phyloP scores from a whole-genome alignment of 1,140 invertebrate species.

The Pteromalus puparum region DNA sequence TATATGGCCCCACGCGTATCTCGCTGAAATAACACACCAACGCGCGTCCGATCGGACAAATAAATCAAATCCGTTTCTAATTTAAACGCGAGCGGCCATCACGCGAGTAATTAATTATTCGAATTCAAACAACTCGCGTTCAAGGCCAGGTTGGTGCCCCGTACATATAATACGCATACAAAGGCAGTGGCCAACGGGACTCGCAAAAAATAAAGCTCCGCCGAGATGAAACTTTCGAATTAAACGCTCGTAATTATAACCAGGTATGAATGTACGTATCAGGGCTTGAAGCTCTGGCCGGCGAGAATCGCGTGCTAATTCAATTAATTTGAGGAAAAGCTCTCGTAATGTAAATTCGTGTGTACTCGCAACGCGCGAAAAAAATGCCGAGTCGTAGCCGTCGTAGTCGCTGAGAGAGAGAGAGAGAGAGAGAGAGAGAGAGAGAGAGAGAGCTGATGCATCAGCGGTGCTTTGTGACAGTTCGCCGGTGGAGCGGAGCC shows the following conservation, averaged over 20 bases:
- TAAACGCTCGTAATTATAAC: conserved; percentile 5
- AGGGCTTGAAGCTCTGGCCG: not conserved
- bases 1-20: not conserved
- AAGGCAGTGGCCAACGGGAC: not conserved
- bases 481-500: not conserved
- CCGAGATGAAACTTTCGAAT: conserved; percentile 13
- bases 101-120: not conserved
- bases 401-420: too few species aligned
- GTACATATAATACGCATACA: too few species aligned
- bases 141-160: not conserved
- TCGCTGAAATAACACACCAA: not conserved
- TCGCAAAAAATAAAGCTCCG: not conserved
- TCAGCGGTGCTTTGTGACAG: conserved; percentile 14
- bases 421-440: too few species aligned
- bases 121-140: not conserved
- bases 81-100: not conserved
- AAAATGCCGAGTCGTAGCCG: not conserved
- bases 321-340: not conserved
- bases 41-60: not conserved
- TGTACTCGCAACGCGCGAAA: not conserved
- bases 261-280: not conserved
- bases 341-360: not conserved
- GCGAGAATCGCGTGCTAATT: conserved; percentile 27
- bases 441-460: too few species aligned
- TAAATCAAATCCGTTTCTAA: not conserved